phyloP scores from a whole-genome alignment of 2,113 vertebrate species.

The Mus pahari region DNA sequence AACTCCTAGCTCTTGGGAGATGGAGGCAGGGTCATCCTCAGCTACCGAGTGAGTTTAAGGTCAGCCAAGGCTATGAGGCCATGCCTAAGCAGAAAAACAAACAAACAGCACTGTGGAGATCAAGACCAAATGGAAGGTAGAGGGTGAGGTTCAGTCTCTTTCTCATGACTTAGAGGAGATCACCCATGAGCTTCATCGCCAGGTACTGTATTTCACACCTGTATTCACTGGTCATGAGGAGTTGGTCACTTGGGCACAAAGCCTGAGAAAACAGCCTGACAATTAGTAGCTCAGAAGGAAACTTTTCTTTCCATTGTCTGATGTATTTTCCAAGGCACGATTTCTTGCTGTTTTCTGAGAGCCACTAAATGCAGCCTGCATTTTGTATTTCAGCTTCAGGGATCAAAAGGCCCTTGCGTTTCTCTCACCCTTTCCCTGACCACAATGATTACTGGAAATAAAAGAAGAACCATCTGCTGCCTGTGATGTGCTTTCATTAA shows the following conservation, averaged over 20 bases:
- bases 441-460: background rate
- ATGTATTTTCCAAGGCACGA: conserved; percentile 28
- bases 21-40: background rate
- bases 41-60: background rate
- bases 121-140: background rate
- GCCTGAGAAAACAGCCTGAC: background rate
- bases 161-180: too few relatives aligned
- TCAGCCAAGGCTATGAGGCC: background rate
- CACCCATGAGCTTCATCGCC: background rate
- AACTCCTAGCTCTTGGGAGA: background rate
- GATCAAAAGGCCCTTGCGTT: background rate
- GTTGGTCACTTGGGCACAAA: background rate
- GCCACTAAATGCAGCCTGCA: background rate
- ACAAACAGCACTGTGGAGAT: background rate
- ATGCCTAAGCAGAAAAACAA: background rate
- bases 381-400: background rate
- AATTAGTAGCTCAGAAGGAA: background rate
- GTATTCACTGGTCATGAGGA: background rate
- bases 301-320: conserved; percentile 16
- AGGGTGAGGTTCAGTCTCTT: too few relatives aligned
- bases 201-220: background rate
- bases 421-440: background rate
- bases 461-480: background rate
- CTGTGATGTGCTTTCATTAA: background rate
- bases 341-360: conserved; percentile 10